phyloP scores from a whole-genome alignment of 2,888 invertebrate genomes.

The Volucella zonaria region DNA sequence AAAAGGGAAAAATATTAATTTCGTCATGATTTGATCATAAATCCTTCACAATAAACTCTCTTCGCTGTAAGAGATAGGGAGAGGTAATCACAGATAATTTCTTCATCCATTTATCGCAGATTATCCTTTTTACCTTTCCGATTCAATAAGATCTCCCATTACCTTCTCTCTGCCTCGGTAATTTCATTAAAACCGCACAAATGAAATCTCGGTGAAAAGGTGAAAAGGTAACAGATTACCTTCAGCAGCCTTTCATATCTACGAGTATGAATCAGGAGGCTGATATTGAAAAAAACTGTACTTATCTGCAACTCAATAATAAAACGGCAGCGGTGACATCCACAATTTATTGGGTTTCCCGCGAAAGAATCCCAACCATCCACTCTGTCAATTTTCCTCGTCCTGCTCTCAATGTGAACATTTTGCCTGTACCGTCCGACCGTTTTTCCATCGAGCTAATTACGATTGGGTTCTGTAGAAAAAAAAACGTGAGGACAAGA shows the following conservation, averaged over 20 bases:
- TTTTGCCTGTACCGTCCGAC: too few species aligned
- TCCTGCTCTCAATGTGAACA: too few species aligned
- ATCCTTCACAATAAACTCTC: too few species aligned
- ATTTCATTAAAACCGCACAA: constrained; percentile 63
- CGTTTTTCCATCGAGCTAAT: too few species aligned
- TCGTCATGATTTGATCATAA: too few species aligned
- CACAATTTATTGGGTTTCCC: constrained; percentile 36
- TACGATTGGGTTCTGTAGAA: too few species aligned
- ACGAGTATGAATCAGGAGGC: too few species aligned
- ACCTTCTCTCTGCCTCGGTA: background rate
- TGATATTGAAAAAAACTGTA: too few species aligned
- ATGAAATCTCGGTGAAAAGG: constrained; percentile 7
- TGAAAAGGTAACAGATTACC: constrained; percentile 60
- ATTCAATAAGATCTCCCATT: constrained; percentile 48
- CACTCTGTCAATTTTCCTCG: background rate
- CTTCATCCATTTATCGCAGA: constrained; percentile 62
- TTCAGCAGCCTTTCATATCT: constrained; percentile 27
- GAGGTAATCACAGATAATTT: constrained; percentile 58
- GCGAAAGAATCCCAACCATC: constrained; percentile 2
- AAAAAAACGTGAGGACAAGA: too few species aligned
- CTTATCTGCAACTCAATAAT: constrained; percentile 1
- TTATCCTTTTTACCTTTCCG: constrained; percentile 53
- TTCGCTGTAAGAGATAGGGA: too few species aligned
- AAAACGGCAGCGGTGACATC: constrained; percentile 1
- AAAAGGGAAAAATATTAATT: too few species aligned